Conservation (phyloP, 2,797 vertebrate genomes). For the Ambastaia sidthimunki region DNA sequence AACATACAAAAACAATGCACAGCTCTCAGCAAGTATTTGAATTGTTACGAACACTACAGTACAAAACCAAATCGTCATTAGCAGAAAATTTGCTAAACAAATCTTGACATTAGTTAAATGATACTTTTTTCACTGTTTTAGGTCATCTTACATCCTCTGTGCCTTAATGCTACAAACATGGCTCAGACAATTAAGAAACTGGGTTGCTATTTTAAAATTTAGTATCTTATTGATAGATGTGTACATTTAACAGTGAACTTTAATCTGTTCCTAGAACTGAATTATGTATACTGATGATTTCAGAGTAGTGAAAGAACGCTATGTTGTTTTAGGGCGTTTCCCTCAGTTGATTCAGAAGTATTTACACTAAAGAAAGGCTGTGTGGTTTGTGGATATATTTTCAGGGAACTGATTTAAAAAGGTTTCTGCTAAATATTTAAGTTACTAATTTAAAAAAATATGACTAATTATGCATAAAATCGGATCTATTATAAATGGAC, state of each 20-base stretch:
- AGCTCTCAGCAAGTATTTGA: background rate
- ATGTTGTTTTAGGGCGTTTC: constrained; percentile 30
- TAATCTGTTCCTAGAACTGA: background rate
- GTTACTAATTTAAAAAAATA: background rate
- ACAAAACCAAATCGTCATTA: background rate
- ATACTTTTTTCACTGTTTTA: background rate
- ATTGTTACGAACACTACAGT: background rate
- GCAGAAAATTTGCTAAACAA: background rate
- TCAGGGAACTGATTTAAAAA: constrained; percentile 1
- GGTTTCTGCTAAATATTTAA: too few relatives aligned
- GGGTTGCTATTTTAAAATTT: background rate
- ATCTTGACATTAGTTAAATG: background rate
- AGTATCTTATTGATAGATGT: background rate
- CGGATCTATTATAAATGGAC: too few relatives aligned
- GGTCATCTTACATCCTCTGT: background rate
- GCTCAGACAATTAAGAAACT: background rate
- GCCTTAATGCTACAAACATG: background rate
- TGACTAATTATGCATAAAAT: too few relatives aligned
- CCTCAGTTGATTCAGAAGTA: constrained; percentile 28
- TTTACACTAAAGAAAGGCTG: background rate
- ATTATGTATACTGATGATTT: background rate
- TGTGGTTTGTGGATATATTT: constrained; percentile 11
- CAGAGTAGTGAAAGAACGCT: constrained; percentile 8
- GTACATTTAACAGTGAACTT: background rate
- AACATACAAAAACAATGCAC: constrained; percentile 13